A percentile compares a stretch with the other conserved stretches of the same genome.
Conservation (phyloP, 2,888 invertebrate species). For the Xanthia icteritia region DNA sequence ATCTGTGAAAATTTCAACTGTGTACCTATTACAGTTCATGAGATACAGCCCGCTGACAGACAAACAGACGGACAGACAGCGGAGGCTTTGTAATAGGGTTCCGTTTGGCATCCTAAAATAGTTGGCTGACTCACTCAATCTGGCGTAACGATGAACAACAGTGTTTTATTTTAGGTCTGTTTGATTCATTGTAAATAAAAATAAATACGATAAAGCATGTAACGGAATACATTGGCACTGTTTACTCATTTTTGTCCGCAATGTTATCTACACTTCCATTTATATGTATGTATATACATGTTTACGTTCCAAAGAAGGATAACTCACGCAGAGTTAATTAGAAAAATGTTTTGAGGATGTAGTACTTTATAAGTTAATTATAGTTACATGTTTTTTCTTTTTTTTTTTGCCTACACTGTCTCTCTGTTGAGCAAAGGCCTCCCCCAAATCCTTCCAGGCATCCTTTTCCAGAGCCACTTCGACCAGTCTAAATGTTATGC, state of each 20-base stretch:
- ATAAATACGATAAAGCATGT: conserved; percentile 47
- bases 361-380: conserved; percentile 13
- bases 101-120: conserved; percentile 33
- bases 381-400: too few species aligned
- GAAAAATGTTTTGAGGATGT: conserved; percentile 27
- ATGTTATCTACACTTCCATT: conserved; percentile 39
- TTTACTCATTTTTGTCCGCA: conserved; percentile 4
- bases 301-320: conserved; percentile 28
- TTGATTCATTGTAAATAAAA: conserved; percentile 60
- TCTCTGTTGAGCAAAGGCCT: too few species aligned
- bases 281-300: not conserved
- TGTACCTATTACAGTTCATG: too few species aligned
- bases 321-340: conserved; percentile 18
- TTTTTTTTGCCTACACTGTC: too few species aligned
- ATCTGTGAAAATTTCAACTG: too few species aligned
- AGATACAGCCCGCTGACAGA: too few species aligned
- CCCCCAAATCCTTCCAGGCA: too few species aligned
- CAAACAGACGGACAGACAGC: too few species aligned
- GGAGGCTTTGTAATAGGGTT: too few species aligned
- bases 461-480: too few species aligned
- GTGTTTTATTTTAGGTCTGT: conserved; percentile 67
- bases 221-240: not conserved
- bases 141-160: conserved; percentile 69
- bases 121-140: conserved; percentile 72
- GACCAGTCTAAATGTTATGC: too few species aligned